These are phyloP conservation scores for Xanthia togata DNA, from an alignment of 2,888 invertebrate genomes.

Conservation along the genomic window DNA sequence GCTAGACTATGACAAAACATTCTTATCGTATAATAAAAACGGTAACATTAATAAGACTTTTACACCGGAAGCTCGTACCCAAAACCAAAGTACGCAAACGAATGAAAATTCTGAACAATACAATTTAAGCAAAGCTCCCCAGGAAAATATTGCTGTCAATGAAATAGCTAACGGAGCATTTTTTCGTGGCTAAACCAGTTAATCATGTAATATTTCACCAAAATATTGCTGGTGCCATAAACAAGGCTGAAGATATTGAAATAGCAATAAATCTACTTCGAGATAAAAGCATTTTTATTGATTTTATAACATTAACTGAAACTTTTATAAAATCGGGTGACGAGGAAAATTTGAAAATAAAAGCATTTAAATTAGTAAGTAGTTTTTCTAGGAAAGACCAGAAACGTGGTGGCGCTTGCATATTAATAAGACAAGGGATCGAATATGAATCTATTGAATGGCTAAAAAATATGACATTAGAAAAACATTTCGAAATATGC, in stretches of 20 bases:
- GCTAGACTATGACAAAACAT: not conserved
- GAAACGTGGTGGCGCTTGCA: too few species aligned
- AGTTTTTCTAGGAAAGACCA: not conserved
- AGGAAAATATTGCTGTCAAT: not conserved
- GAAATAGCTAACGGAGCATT: not conserved
- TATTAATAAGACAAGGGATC: not conserved
- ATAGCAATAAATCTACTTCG: not conserved
- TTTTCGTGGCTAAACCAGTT: constrained; percentile 3
- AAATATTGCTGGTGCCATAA: constrained; percentile 11
- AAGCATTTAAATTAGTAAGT: not conserved
- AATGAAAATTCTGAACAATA: too few species aligned
- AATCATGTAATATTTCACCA: not conserved
- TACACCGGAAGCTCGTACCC: too few species aligned
- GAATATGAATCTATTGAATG: not conserved
- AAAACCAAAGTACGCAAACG: too few species aligned
- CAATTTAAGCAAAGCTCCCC: not conserved
- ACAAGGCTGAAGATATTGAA: not conserved
- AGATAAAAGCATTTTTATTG: not conserved
- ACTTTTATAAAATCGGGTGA: constrained; percentile 1
- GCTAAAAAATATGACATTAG: not conserved
- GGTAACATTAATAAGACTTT: too few species aligned
- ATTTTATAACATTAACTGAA: constrained; percentile 2
- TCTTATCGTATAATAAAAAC: not conserved
- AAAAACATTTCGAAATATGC: constrained; percentile 16
- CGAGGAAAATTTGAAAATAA: not conserved